Conservation (phyloP, 2,888 invertebrate genomes). For the Drosophila seclusa region DNA sequence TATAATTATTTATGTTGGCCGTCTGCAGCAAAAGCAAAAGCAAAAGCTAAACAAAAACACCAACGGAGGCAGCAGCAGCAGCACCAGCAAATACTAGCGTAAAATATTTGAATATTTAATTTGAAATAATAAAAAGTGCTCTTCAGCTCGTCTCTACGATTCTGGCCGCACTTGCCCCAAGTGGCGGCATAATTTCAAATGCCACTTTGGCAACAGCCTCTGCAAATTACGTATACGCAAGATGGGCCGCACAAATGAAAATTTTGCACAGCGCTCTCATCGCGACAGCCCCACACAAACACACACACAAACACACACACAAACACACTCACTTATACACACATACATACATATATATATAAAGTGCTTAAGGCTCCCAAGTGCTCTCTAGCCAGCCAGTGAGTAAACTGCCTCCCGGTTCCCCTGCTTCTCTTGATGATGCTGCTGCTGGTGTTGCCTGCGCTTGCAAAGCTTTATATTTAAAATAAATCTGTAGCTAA, state of each 20-base stretch:
- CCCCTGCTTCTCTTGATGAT: neutral
- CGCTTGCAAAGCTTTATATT: constrained; percentile 58
- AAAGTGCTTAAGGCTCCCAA: constrained; percentile 56
- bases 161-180: constrained; percentile 64
- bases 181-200: constrained; percentile 78
- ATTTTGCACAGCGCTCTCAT: constrained; percentile 27
- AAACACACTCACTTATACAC: neutral
- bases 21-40: constrained; percentile 4
- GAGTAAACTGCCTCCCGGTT: constrained; percentile 3
- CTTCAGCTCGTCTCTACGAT: constrained; percentile 22
- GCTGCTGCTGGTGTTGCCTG: constrained; percentile 29
- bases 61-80: constrained; percentile 5
- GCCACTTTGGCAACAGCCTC: constrained; percentile 70
- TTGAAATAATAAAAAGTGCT: constrained; percentile 54
- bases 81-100: constrained; percentile 18
- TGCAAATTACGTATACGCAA: constrained; percentile 73
- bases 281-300: neutral
- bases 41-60: neutral
- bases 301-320: neutral
- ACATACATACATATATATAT: constrained; percentile 8
- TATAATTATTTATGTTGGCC: neutral
- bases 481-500: constrained; percentile 53
- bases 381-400: constrained; percentile 40
- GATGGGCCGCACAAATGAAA: constrained; percentile 48
- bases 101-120: constrained; percentile 66